phyloP scores from a whole-genome alignment of 2,888 invertebrate genomes.

The Mesochorus sp. region DNA sequence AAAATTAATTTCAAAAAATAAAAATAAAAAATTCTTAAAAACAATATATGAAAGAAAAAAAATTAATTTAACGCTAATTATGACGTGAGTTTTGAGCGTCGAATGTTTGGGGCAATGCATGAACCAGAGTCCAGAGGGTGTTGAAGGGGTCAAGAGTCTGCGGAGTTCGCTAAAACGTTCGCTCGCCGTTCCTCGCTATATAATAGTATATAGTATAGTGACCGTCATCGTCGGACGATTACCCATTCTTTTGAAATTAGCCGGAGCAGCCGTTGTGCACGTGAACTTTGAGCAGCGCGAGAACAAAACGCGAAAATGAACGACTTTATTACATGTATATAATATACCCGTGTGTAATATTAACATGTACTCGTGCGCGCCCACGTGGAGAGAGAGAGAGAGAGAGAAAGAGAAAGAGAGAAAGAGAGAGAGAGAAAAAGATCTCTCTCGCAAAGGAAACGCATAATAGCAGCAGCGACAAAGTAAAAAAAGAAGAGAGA shows the following conservation, averaged over 20 bases:
- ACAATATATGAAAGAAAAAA: conserved; percentile 5
- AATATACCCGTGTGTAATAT: no score
- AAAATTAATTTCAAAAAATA: no score
- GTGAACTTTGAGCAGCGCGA: conserved; percentile 44
- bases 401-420: conserved; percentile 22
- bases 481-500: conserved; percentile 30
- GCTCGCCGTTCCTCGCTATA: not conserved
- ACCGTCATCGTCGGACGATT: conserved; percentile 68
- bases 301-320: conserved; percentile 40
- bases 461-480: no score
- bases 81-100: no score
- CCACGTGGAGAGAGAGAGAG: not conserved
- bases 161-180: conserved; percentile 32
- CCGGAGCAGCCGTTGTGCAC: conserved; percentile 70
- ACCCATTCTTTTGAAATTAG: conserved; percentile 78
- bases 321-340: conserved; percentile 36
- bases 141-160: conserved; percentile 50
- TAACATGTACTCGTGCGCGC: conserved; percentile 25
- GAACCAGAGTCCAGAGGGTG: not conserved
- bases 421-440: conserved; percentile 11
- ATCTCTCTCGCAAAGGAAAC: no score
- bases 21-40: no score
- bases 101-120: no score
- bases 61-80: no score
- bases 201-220: conserved; percentile 30